Evolutionary conservation across 2,888 invertebrate genomes (phyloP).

Genomic region (Eustalomyia histrio): DNA sequence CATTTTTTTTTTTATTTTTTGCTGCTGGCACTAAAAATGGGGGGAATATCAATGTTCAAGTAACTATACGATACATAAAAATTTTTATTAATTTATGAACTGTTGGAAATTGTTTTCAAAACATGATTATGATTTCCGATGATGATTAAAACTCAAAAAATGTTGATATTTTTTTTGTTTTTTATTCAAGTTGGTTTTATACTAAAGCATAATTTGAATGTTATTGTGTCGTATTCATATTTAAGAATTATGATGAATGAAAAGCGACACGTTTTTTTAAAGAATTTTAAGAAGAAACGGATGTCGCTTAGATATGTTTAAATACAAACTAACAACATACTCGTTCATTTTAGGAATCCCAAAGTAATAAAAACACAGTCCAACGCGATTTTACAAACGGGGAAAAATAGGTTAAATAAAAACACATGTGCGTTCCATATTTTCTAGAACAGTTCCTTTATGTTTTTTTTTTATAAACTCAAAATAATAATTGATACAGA

Average conservation of each 20-base stretch:
- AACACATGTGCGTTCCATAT: too few species aligned
- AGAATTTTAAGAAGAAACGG: conserved; percentile 65
- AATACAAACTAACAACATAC: conserved; percentile 6
- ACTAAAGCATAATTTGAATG: conserved; percentile 28
- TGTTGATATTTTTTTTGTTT: conserved; percentile 3
- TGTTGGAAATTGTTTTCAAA: conserved; percentile 68
- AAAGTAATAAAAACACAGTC: conserved; percentile 29
- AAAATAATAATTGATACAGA: too few species aligned
- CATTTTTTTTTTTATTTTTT: too few species aligned
- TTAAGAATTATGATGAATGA: conserved; percentile 65
- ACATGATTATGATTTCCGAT: conserved; percentile 66
- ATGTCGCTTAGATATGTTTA: conserved; percentile 63
- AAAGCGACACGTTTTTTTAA: conserved; percentile 66
- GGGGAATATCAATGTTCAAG: conserved; percentile 9
- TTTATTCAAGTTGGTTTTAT: conserved; percentile 16
- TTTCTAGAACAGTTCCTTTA: too few species aligned
- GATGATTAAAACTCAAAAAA: conserved; percentile 57
- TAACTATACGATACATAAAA: conserved; percentile 15
- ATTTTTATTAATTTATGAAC: conserved; percentile 67
- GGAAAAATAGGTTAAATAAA: too few species aligned
- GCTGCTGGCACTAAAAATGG: conserved; percentile 22
- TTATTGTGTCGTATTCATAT: conserved; percentile 10
- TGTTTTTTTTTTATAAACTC: too few species aligned
- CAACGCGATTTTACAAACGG: background rate
- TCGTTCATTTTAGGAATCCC: conserved; percentile 5